phyloP scores from a whole-genome alignment of 2,888 invertebrate species.

The Podotricha telesiphe region DNA sequence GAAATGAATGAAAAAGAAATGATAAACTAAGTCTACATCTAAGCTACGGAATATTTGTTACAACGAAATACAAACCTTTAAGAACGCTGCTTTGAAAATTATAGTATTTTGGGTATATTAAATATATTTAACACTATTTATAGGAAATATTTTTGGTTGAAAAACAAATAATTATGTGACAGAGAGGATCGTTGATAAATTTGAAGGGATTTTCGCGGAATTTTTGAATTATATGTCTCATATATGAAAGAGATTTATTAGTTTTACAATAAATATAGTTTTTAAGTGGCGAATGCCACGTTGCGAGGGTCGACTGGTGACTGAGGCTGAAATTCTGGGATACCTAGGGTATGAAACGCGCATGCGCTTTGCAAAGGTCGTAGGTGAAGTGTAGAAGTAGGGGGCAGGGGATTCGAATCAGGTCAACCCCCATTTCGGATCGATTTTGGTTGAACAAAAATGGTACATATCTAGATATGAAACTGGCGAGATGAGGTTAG shows the following conservation, averaged over 20 bases:
- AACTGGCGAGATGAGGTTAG: conserved; percentile 8
- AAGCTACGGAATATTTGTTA: conserved; percentile 11
- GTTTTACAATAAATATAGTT: conserved; percentile 43
- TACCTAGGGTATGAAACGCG: conserved; percentile 55
- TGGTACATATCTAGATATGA: conserved; percentile 17
- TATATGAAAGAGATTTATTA: conserved; percentile 60
- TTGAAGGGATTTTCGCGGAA: conserved; percentile 50
- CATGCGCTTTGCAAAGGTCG: conserved; percentile 71
- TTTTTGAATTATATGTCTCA: conserved; percentile 65
- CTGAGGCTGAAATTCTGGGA: conserved; percentile 57
- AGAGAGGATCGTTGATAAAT: conserved; percentile 63
- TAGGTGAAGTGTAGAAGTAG: conserved; percentile 54
- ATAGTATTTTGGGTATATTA: conserved; percentile 8
- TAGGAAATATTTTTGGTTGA: conserved; percentile 79
- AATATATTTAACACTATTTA: conserved; percentile 64
- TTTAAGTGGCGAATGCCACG: conserved; percentile 48
- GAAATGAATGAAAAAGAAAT: conserved; percentile 43
- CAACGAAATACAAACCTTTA: conserved; percentile 33
- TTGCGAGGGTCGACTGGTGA: conserved; percentile 44
- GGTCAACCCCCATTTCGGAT: conserved; percentile 55
- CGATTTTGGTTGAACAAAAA: conserved; percentile 29
- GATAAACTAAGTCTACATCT: conserved; percentile 14
- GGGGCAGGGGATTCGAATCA: conserved; percentile 56
- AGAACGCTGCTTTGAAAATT: conserved; percentile 18
- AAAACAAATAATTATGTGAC: conserved; percentile 72